Evolutionary conservation across 2,797 vertebrate species (phyloP), one percentile per base, ranked within the genome.

Genomic region (Lepilemur ruficaudatus): DNA sequence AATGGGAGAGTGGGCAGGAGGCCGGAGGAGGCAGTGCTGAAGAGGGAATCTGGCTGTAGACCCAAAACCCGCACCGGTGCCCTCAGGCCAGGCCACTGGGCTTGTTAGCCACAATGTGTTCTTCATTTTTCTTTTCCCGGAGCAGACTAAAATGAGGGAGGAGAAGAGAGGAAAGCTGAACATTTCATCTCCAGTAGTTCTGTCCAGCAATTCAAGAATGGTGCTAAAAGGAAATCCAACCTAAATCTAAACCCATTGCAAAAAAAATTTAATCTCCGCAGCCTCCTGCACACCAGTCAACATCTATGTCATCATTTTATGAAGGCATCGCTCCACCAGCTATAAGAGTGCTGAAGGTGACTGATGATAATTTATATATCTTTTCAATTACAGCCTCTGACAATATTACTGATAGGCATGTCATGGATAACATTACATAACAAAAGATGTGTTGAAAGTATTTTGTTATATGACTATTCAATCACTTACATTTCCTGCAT

Each of bases 341-440:
- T 35, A 22, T 72, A 85, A 63, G 72, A 91, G 96, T 96, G 78
- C 92, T 97, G 70, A 87, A 97, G 86, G 82, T 87, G 76, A 95
- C 69, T 97, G 90, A 97, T 97, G 96, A 96, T 97, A 98, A 98
- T 97, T 97, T 98, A 97, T 96, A 38, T 38, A 97, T 83, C 93
- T 98, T 95, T 98, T 98, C 97, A n/a, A 0, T 97, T 98, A 93
- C 91, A 97, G 95, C 85, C 76, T 97, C 92, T 98, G 78, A 95
- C 96, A 84, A 84, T 96, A 61, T 95, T 84, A 91, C 80, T 96
- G 75, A 85, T 20, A 97, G 81, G 48, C 88, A 85, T 86, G 93
- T 85, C 92, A 86, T 73, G 91, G 75, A 85, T 93, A 92, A 92
- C 4, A 0, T 97, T 92, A 79, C 97, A 43, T 96, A 94, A 97